phyloP scores from a whole-genome alignment of 2,888 invertebrate genomes.

The Limenitis camilla region DNA sequence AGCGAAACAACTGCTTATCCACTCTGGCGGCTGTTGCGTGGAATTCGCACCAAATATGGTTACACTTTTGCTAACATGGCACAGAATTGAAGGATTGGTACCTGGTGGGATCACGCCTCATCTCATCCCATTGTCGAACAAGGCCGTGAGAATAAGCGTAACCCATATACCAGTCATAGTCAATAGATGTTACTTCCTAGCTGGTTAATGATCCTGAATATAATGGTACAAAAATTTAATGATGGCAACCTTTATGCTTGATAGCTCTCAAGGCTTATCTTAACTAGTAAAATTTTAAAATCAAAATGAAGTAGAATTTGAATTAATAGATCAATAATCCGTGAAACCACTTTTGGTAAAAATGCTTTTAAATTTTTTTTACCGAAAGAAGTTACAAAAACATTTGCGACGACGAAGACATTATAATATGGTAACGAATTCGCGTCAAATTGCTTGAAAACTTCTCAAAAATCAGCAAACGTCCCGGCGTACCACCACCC shows the following conservation, averaged over 20 bases:
- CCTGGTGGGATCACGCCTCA: slow-evolving; percentile 26
- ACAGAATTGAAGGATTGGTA: slow-evolving; percentile 33
- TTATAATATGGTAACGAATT: too few species aligned
- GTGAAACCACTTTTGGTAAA: too few species aligned
- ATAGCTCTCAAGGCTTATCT: too few species aligned
- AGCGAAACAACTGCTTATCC: slow-evolving; percentile 41
- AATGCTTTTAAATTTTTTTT: too few species aligned
- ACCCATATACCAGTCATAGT: slow-evolving; percentile 39
- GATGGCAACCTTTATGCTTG: background rate
- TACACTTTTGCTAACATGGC: background rate
- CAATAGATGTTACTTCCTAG: slow-evolving; percentile 7
- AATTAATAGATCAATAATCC: too few species aligned
- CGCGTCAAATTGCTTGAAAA: too few species aligned
- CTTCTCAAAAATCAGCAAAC: too few species aligned
- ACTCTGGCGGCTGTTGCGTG: slow-evolving; percentile 42
- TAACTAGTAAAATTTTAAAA: too few species aligned
- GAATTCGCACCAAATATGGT: slow-evolving; percentile 64
- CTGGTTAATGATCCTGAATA: background rate
- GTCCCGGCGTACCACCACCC: too few species aligned
- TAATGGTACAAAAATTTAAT: background rate
- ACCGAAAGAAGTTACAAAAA: too few species aligned
- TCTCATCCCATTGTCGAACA: slow-evolving; percentile 30
- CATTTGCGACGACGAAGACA: too few species aligned
- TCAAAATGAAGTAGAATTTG: too few species aligned
- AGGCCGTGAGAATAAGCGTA: slow-evolving; percentile 49